These are phyloP conservation scores for Spondyliosoma cantharus DNA, from an alignment of 2,797 vertebrate genomes.

Conservation along the genomic window DNA sequence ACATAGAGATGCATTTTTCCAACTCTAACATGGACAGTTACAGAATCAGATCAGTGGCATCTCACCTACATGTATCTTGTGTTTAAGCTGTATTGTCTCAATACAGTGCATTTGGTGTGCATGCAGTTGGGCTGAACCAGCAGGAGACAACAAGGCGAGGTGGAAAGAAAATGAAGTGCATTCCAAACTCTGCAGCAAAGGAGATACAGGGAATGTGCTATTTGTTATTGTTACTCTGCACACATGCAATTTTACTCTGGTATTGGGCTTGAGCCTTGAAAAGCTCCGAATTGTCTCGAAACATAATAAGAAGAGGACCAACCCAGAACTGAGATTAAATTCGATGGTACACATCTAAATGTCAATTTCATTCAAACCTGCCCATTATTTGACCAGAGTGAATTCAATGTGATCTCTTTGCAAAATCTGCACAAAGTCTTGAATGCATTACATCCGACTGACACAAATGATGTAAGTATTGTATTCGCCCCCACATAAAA, in stretches of 20 bases:
- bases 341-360: background rate
- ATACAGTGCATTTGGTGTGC: background rate
- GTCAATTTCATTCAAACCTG: background rate
- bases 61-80: background rate
- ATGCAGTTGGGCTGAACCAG: background rate
- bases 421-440: too few relatives aligned
- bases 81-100: background rate
- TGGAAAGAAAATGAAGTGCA: background rate
- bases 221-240: background rate
- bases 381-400: background rate
- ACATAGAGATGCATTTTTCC: background rate
- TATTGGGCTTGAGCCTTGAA: background rate
- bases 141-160: constrained; percentile 10
- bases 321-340: background rate
- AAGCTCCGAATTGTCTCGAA: background rate
- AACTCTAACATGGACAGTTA: too few relatives aligned
- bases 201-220: background rate
- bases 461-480: background rate
- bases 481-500: background rate
- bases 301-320: background rate
- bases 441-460: background rate
- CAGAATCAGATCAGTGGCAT: background rate
- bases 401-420: too few relatives aligned
- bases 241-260: background rate
- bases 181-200: background rate